Conservation (phyloP, 2,113 vertebrate genomes). For the Microtus ochrogaster region DNA sequence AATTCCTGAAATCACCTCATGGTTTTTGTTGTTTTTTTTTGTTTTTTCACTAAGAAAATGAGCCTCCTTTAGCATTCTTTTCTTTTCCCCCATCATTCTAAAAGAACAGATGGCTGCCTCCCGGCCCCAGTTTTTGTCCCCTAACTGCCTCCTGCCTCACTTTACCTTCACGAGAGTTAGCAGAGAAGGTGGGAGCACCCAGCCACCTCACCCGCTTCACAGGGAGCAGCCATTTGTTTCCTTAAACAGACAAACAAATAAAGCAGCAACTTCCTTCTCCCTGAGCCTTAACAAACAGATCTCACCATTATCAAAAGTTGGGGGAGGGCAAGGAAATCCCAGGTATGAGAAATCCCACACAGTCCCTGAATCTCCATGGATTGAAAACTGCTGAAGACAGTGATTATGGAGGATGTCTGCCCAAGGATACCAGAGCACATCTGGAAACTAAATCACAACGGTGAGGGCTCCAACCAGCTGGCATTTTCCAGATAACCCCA, state of each 20-base stretch:
- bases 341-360: not conserved
- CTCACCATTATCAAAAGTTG: slow-evolving; percentile 8
- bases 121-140: not conserved
- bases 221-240: not conserved
- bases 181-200: not conserved
- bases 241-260: not conserved
- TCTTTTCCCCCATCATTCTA: not conserved
- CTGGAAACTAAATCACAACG: slow-evolving; percentile 72
- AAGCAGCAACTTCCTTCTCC: not conserved
- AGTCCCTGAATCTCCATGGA: slow-evolving; percentile 22
- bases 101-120: not conserved
- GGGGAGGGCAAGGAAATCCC: not conserved
- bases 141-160: not conserved
- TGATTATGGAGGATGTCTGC: slow-evolving; percentile 62
- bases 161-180: not conserved
- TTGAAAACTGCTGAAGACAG: slow-evolving; percentile 54
- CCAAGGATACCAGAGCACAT: slow-evolving; percentile 54
- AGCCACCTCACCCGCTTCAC: not conserved
- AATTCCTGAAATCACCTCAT: not conserved
- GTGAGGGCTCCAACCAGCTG: slow-evolving; percentile 49
- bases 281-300: not conserved
- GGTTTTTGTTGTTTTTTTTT: not conserved
- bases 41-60: not conserved
- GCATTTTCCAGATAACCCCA: slow-evolving; percentile 64
- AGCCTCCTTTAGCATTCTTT: not conserved